Conservation (phyloP, 2,797 vertebrate genomes). For the Ptychobarbus kaznakovi region DNA sequence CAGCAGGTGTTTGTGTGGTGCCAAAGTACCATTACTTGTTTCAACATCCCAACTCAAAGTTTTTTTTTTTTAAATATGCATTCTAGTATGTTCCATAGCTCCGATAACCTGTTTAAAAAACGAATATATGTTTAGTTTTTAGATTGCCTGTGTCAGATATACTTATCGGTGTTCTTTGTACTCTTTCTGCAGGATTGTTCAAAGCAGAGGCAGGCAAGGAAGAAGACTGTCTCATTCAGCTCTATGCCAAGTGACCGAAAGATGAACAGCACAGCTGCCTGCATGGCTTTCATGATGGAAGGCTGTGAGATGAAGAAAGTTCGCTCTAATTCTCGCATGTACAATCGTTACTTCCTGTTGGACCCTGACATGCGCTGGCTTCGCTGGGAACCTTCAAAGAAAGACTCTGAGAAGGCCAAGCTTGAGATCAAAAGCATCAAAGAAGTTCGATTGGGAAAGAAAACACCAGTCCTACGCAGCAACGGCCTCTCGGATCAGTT, state of each 20-base stretch:
- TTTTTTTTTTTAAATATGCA: neutral
- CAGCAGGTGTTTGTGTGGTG: neutral
- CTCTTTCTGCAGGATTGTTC: conserved; percentile 82
- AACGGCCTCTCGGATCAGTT: conserved; percentile 93
- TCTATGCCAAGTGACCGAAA: conserved; percentile 91
- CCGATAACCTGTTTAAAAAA: neutral
- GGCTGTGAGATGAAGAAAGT: conserved; percentile 96
- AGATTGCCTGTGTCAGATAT: neutral
- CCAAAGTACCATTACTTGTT: neutral
- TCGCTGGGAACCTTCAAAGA: conserved; percentile 93
- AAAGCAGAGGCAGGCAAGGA: conserved; percentile 84
- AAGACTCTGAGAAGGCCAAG: conserved; percentile 92
- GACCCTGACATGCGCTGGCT: conserved; percentile 89
- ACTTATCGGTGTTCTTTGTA: conserved; percentile 17
- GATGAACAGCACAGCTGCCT: conserved; percentile 92
- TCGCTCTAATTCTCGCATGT: conserved; percentile 93
- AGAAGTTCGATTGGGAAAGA: conserved; percentile 91
- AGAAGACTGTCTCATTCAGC: conserved; percentile 95
- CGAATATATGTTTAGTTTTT: neutral
- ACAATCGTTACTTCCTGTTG: conserved; percentile 91
- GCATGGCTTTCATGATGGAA: conserved; percentile 94
- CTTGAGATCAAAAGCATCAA: conserved; percentile 92
- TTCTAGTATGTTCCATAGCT: neutral
- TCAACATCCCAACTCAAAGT: neutral
- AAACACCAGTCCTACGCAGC: conserved; percentile 88